A percentile compares a stretch with the other conserved stretches of the same genome.
Evolutionary conservation across 2,888 invertebrate species (phyloP).

Genomic region (Drosophila nr. perissopoda): DNA sequence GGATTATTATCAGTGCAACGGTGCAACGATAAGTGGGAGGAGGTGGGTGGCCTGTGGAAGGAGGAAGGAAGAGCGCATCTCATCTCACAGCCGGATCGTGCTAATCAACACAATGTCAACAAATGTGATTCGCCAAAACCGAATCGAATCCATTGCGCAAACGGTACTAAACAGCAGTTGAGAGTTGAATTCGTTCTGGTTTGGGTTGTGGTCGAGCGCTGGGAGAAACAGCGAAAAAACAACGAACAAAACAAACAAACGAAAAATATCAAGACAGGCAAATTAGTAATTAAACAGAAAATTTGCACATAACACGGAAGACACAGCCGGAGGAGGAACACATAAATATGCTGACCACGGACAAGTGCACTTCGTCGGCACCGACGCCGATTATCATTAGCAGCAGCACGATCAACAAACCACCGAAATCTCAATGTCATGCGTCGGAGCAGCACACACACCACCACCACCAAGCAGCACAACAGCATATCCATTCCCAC

Average conservation of each 20-base stretch:
- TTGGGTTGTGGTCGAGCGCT: slow-evolving; percentile 26
- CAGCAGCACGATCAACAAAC: slow-evolving; percentile 22
- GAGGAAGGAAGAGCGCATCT: slow-evolving; percentile 13
- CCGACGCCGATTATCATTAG: slow-evolving; percentile 60
- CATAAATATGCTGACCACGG: slow-evolving; percentile 57
- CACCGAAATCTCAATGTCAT: slow-evolving; percentile 57
- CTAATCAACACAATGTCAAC: slow-evolving; percentile 61
- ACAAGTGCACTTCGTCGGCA: slow-evolving; percentile 52
- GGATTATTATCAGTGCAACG: slow-evolving; percentile 65
- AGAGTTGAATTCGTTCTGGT: slow-evolving; percentile 32
- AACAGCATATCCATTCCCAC: slow-evolving; percentile 15
- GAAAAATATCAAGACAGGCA: neutral
- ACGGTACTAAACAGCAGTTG: slow-evolving; percentile 63
- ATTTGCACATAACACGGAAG: slow-evolving; percentile 14
- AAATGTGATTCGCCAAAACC: slow-evolving; percentile 50
- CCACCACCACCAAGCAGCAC: slow-evolving; percentile 24
- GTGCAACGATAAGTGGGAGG: slow-evolving; percentile 42
- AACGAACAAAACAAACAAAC: slow-evolving; percentile 23
- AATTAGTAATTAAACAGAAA: slow-evolving; percentile 40
- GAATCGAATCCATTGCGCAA: slow-evolving; percentile 50
- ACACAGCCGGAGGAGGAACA: slow-evolving; percentile 12
- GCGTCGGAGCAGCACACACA: slow-evolving; percentile 36
- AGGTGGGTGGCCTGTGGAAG: slow-evolving; percentile 6
- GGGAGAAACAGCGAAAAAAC: slow-evolving; percentile 14
- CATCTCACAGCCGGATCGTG: slow-evolving; percentile 20